Conservation (phyloP, 2,797 vertebrate genomes). For the Sebastes hubbsi region DNA sequence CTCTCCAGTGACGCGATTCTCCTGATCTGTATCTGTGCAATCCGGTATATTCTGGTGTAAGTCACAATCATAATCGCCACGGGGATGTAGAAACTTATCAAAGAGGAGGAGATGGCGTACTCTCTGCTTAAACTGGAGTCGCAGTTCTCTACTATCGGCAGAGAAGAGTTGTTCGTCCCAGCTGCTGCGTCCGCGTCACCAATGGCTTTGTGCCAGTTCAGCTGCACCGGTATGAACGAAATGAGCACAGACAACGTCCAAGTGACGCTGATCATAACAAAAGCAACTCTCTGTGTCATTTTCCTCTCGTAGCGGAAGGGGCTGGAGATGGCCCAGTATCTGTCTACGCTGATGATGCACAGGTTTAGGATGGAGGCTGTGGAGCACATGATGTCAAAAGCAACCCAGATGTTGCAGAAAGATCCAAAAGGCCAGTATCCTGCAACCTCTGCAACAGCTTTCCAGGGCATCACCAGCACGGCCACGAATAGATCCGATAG, state of each 20-base stretch:
- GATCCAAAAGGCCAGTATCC: constrained; percentile 95
- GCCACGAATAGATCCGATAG: constrained; percentile 94
- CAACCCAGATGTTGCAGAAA: constrained; percentile 95
- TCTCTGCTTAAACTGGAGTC: constrained; percentile 95
- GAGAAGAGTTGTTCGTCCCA: constrained; percentile 61
- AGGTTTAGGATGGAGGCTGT: constrained; percentile 97
- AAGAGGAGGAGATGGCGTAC: constrained; percentile 94
- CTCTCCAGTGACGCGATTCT: constrained; percentile 92
- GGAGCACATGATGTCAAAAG: constrained; percentile 98
- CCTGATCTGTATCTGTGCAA: constrained; percentile 92
- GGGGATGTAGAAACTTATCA: constrained; percentile 97
- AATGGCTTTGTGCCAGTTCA: constrained; percentile 91
- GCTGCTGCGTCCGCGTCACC: constrained; percentile 30
- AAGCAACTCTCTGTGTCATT: constrained; percentile 93
- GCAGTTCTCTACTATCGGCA: constrained; percentile 76
- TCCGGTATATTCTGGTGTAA: constrained; percentile 94
- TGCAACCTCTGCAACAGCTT: constrained; percentile 92
- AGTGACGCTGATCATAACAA: constrained; percentile 89
- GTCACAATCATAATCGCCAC: constrained; percentile 97
- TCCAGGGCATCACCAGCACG: constrained; percentile 97
- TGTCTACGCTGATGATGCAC: constrained; percentile 94
- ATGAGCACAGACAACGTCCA: constrained; percentile 94
- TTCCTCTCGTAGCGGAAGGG: constrained; percentile 95
- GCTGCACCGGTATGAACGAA: constrained; percentile 95
- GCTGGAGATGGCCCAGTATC: constrained; percentile 96